Evolutionary conservation across 35 echinoderm and acorn worm species (phyloP), one percentile per base, ranked within the genome.

Genomic region (Eucidaris tribuloides): DNA sequence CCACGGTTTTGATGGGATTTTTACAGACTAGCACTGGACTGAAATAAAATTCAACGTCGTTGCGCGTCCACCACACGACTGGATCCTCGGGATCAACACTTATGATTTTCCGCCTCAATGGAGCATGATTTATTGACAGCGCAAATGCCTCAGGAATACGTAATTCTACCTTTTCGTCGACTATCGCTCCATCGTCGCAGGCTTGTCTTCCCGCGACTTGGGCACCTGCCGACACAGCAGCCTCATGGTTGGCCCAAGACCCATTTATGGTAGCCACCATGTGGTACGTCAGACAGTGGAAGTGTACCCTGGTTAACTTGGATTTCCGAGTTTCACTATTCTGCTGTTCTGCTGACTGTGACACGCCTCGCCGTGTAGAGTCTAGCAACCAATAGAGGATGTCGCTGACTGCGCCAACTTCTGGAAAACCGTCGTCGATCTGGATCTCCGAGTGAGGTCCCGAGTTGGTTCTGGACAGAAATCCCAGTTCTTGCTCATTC

Each of bases 21-120:
- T 93, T 99, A 84, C 96, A 99, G 13, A 99, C 90, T 25, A 99
- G 74, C 17, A 99, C 96, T 52, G 96, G 96, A 74, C 83, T 90
- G 36, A 99, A 93, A 76, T 93, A 50, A 81, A 99, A 93, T 23
- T 93, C 70, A 17, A 99, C 58, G 17, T 79, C 63, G 36, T 79
- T 83, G 24, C 68, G 38, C 18, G 82, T 78, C 96, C 96, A 99
- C 15, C 33, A 54, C 42, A 84, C 28, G 17, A 90, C 58, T 5
- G 96, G 90, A 13, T 88, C 29, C 35, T 43, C 46, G n/a, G 96
- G 96, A 62, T 90, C 78, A 57, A 93, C 79, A 4, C 62, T 77
- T 28, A 84, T 36, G 11, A 78, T 54, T 70, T 19, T 82, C 48
- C 49, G 63, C 59, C 79, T 81, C 49, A 82, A 60, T 3, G 79